Base-by-base conservation (phyloP, 1,140 invertebrate species). In the Triops longicaudatus region DNA sequence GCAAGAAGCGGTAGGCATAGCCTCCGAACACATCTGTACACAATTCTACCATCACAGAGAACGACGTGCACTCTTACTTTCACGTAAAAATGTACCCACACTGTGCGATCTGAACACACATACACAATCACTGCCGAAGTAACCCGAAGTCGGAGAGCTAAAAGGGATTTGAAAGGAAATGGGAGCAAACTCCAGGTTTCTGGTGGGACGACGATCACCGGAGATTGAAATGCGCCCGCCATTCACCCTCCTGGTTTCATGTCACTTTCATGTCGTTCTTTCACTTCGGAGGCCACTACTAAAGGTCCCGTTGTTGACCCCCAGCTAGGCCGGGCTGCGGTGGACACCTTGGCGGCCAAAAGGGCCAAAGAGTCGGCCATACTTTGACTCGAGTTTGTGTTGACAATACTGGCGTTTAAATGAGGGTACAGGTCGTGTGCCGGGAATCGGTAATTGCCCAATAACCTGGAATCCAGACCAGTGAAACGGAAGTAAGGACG, bases 401-500 rank as follows among this genome's bases (percentile, higher is more conserved):
- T 63, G 50, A 63, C 50, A 22, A 63, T 63, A 63, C 50, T 63
- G 50, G 50, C 50, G 14, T 17, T 63, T 12, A 63, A 63, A 63
- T 63, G 50, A 22, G 50, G 50, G 50, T 63, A 63, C 11, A 63
- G 2, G 50, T 63, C 50, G 50, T 63, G 50, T 17, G 50, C 50
- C 17, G 50, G 50, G 50, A 63, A 63, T 17, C 50, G 50, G 50
- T 63, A 63, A 63, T 63, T 63, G 50, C 50, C 50, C 50, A 63
- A 63, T 63, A 63, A 63, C 50, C 50, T 63, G 50, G 50, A 63
- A 63, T 63, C 50, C 14, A 63, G 50, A 1, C 50, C 50, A 63
- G 10, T 63, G 50, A 63, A 63, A 9, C 50, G 50, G 17, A 63
- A 63, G 22, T 63, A 63, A 22, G 50, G 50, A n/a, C 50, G 50